Percentiles rank a stretch among this genome's conserved stretches.
These are phyloP conservation scores for Philonicus albiceps DNA, from an alignment of 2,888 invertebrate genomes.

Conservation along the genomic window DNA sequence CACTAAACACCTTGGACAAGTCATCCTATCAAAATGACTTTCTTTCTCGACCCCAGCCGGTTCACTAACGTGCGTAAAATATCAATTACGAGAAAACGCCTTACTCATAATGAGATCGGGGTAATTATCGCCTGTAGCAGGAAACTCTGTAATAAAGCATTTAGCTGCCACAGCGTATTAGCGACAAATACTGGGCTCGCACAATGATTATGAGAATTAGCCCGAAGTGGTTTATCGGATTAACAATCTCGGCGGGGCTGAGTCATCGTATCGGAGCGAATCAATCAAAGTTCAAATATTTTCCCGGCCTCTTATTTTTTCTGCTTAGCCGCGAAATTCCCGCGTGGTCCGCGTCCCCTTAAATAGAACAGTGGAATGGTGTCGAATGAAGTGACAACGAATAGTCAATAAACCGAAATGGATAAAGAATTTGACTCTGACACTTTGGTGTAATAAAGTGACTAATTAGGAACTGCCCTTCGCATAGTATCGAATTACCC, in stretches of 20 bases:
- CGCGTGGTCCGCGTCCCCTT: neutral
- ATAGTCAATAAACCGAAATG: conserved; percentile 33
- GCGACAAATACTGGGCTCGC: neutral
- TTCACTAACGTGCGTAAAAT: neutral
- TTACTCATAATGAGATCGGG: neutral
- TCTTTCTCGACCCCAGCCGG: neutral
- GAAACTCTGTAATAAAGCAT: neutral
- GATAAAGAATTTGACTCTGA: conserved; percentile 8
- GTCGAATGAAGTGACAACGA: conserved; percentile 24
- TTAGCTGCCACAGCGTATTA: neutral
- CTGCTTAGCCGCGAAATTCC: neutral
- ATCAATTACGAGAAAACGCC: neutral
- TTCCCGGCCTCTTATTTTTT: neutral
- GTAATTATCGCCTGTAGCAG: neutral
- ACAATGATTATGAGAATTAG: conserved; percentile 15
- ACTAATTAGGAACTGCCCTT: conserved; percentile 7
- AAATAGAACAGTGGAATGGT: neutral
- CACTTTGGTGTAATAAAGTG: conserved; percentile 5
- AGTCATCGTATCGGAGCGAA: neutral
- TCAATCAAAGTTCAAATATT: conserved; percentile 35
- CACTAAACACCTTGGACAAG: neutral
- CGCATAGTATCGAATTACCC: neutral
- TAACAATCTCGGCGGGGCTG: neutral
- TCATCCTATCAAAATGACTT: neutral
- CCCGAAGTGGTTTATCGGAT: conserved; percentile 18